phyloP scores from a whole-genome alignment of 2,888 invertebrate genomes.

The Drosophila buzzatii region DNA sequence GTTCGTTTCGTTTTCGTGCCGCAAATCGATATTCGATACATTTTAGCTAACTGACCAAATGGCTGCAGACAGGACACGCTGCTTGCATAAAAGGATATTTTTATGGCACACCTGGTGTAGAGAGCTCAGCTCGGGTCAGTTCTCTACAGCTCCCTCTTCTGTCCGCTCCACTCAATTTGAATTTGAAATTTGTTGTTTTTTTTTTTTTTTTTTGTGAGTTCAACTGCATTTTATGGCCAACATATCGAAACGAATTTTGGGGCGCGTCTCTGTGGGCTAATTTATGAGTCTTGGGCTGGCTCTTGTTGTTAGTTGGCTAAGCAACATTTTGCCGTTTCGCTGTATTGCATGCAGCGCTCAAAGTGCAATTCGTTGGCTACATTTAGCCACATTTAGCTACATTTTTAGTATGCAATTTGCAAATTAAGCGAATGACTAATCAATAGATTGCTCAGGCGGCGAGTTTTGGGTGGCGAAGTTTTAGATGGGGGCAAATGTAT shows the following conservation, averaged over 20 bases:
- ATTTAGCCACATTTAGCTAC: constrained; percentile 10
- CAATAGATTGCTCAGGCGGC: background rate
- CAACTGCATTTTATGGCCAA: constrained; percentile 48
- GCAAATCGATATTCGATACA: constrained; percentile 58
- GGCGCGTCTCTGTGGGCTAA: constrained; percentile 40
- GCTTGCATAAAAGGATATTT: constrained; percentile 77
- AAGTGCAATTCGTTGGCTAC: constrained; percentile 15
- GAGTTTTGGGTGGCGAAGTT: background rate
- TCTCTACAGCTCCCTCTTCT: background rate
- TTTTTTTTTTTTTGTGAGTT: constrained; percentile 23
- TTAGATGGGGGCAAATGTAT: background rate
- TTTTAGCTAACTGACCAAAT: constrained; percentile 69
- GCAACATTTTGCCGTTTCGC: constrained; percentile 6
- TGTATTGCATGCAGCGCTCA: constrained; percentile 21
- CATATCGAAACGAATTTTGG: constrained; percentile 30
- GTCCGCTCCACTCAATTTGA: constrained; percentile 45
- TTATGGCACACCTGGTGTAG: constrained; percentile 61
- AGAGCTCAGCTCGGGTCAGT: background rate
- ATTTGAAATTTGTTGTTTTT: constrained; percentile 50
- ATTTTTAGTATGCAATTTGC: constrained; percentile 20
- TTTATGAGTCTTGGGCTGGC: constrained; percentile 34
- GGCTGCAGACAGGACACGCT: constrained; percentile 61
- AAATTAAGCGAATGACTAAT: constrained; percentile 26
- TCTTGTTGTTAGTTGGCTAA: background rate
- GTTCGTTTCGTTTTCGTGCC: constrained; percentile 11